These are phyloP conservation scores for Barnardius zonarius DNA, from an alignment of 2,113 vertebrate genomes.

Conservation along the genomic window DNA sequence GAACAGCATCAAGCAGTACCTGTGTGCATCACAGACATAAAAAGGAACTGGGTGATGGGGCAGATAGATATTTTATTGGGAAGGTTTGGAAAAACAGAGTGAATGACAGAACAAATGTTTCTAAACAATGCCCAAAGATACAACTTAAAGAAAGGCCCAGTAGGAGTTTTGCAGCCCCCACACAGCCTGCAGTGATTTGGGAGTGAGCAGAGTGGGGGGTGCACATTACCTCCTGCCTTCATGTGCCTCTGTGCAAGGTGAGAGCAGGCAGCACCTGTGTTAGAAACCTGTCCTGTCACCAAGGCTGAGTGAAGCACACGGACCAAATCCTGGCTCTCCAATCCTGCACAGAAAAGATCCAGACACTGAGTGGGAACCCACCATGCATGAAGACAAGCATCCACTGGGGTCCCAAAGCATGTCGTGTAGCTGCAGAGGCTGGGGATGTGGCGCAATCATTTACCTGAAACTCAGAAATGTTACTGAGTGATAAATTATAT, in stretches of 20 bases:
- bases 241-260: accelerated
- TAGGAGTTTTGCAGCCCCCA: background rate
- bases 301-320: accelerated
- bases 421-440: background rate
- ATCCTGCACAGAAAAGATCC: background rate
- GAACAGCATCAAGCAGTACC: background rate
- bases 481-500: background rate
- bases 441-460: background rate
- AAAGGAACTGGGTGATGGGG: background rate
- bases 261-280: accelerated
- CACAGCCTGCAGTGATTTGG: background rate
- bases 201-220: background rate
- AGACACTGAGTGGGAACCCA: accelerated
- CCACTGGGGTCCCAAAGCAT: background rate
- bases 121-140: background rate
- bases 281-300: background rate
- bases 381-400: background rate
- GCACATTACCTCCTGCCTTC: background rate
- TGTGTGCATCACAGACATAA: background rate
- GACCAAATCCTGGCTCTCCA: background rate
- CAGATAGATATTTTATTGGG: background rate
- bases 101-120: background rate
- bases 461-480: background rate
- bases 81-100: background rate
- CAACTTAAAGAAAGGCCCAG: background rate